Base-by-base conservation (phyloP, 2,797 vertebrate genomes). In the Tachyglossus aculeatus region DNA sequence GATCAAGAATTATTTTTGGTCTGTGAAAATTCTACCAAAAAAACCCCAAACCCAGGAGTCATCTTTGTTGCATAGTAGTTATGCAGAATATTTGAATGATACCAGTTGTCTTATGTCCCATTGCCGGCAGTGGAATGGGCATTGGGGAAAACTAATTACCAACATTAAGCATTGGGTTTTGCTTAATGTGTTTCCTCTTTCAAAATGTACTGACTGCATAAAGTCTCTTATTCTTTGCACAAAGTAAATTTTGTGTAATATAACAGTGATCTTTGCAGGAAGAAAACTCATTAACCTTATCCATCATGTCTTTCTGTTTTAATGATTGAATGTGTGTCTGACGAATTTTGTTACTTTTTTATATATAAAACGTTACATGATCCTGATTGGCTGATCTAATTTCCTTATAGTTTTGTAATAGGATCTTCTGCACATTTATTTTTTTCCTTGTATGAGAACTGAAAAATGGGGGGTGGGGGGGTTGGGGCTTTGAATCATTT, bases 181-280 rank as follows among this genome's bases (percentile, higher is more conserved):
- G 47, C 44, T 29, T 0, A 0, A 22, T 33, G 52, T 18, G 33
- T 74, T 45, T 64, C 55, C 9, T 22, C 11, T 56, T 58, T 57
- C 53, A 18, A 56, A 53, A 1, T 59, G 21, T 68, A 55, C 65
- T 69, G 19, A 72, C 29, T 71, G 72, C 63, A 69, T 66, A 62
- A 40, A 80, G 32, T 58, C 65, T 63, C 71, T 72, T 65, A 13
- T 74, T 82, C n/a, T 89, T 83, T 77, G 53, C 76, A 73, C 43
- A 79, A 74, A 78, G 27, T 83, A 3, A 54, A 77, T 78, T 66
- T 53, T 56, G 54, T 43, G n/a, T 61, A 54, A 61, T 55, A 56
- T 33, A 43, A 33, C 73, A 6, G 19, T 32, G 25, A 52, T 67
- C 55, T 33, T 65, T 72, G 34, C 39, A 25, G 58, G 60, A 34